Evolutionary conservation across 1,140 invertebrate species (phyloP).

Genomic region (Leucophenga varia): DNA sequence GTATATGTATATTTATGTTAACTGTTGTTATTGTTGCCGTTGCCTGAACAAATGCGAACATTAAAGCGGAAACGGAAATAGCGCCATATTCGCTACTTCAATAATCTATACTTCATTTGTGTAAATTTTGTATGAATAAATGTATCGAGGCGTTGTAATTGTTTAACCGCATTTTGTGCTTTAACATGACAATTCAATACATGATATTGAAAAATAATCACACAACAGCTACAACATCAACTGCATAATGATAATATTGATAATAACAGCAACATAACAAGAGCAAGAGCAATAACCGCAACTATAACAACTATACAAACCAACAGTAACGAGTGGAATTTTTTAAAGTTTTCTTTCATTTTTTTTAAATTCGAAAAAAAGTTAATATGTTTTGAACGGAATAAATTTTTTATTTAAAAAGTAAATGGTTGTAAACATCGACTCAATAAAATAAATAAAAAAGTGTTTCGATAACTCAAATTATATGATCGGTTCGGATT

Average conservation of each 20-base stretch:
- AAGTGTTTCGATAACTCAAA: too few relatives aligned
- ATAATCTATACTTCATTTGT: neutral
- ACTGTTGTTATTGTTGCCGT: too few relatives aligned
- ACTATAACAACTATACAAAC: conserved; percentile 14
- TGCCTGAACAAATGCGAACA: too few relatives aligned
- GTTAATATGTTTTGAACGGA: too few relatives aligned
- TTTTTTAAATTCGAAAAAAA: too few relatives aligned
- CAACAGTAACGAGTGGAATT: too few relatives aligned
- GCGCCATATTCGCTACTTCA: neutral
- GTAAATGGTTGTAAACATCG: too few relatives aligned
- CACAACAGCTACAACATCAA: conserved; percentile 1
- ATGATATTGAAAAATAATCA: conserved; percentile 26
- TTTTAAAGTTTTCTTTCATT: too few relatives aligned
- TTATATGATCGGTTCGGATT: too few relatives aligned
- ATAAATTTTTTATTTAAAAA: too few relatives aligned
- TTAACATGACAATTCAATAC: conserved; percentile 22
- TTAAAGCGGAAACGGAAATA: neutral
- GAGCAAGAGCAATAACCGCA: conserved; percentile 23
- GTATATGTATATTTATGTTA: too few relatives aligned
- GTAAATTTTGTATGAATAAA: neutral
- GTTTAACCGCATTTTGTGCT: conserved; percentile 43
- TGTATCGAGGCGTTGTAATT: conserved; percentile 23
- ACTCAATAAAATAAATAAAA: too few relatives aligned
- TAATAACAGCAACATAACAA: conserved; percentile 31
- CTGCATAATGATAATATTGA: conserved; percentile 37